A percentile compares a stretch with the other conserved stretches of the same genome.
Evolutionary conservation across 2,888 invertebrate species (phyloP).

Genomic region (Eupeodes luniger): DNA sequence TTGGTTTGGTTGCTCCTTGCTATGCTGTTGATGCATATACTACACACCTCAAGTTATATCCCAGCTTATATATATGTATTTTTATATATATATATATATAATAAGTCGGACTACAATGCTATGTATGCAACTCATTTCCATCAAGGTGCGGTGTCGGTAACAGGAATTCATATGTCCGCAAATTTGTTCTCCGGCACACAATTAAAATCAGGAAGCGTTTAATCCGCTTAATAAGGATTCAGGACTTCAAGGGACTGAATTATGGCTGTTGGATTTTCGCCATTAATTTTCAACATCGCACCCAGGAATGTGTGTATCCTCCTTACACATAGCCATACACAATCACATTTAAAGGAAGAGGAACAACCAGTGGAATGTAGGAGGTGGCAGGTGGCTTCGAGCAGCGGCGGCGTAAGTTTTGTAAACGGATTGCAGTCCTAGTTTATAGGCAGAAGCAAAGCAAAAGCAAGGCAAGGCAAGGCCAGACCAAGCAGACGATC

Average conservation of each 20-base stretch:
- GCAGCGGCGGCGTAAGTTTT: conserved; percentile 23
- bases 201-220: conserved; percentile 83
- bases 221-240: conserved; percentile 83
- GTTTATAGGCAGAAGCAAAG: conserved; percentile 17
- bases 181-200: conserved; percentile 79
- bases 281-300: conserved; percentile 72
- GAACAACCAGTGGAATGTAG: not conserved
- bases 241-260: conserved; percentile 74
- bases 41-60: not conserved
- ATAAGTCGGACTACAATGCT: conserved; percentile 25
- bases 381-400: not conserved
- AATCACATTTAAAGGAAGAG: conserved; percentile 18
- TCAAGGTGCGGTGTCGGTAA: conserved; percentile 72
- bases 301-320: conserved; percentile 49
- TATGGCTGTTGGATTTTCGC: conserved; percentile 74
- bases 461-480: too few species aligned
- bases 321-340: not conserved
- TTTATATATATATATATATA: not conserved
- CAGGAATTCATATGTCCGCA: conserved; percentile 76
- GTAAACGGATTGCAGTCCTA: conserved; percentile 62
- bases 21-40: not conserved
- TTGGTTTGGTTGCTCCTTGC: not conserved
- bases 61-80: not conserved
- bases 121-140: conserved; percentile 11
- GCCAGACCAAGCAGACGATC: not conserved